Evolutionary conservation across 2,797 vertebrate genomes (phyloP).

Genomic region (Tenualosa thibaudeaui): DNA sequence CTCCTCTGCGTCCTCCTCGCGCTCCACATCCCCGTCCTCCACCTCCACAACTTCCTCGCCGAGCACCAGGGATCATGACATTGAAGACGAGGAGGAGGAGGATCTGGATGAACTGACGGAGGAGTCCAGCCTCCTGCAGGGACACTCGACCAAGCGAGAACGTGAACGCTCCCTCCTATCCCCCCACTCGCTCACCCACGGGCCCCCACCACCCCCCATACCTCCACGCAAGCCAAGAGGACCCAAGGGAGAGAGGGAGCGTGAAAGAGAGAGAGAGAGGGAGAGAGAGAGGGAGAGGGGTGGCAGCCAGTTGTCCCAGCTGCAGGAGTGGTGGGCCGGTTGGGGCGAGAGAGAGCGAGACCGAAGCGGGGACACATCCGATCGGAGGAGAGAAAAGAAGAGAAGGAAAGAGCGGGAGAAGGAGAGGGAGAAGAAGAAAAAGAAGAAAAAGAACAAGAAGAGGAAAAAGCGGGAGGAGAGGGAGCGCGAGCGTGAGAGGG

Average conservation of each 20-base stretch:
- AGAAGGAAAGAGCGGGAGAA: slow-evolving; percentile 78
- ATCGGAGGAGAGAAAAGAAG: slow-evolving; percentile 74
- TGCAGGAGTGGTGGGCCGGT: slow-evolving; percentile 81
- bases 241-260: slow-evolving; percentile 83
- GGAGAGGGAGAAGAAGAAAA: slow-evolving; percentile 72
- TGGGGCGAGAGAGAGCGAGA: slow-evolving; percentile 76
- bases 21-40: slow-evolving; percentile 74
- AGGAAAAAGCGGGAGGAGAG: slow-evolving; percentile 72
- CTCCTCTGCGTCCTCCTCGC: slow-evolving; percentile 70
- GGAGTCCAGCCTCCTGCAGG: slow-evolving; percentile 81
- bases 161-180: slow-evolving; percentile 73
- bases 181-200: slow-evolving; percentile 76
- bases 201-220: slow-evolving; percentile 76
- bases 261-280: slow-evolving; percentile 84
- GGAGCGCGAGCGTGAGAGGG: slow-evolving; percentile 74
- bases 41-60: slow-evolving; percentile 76
- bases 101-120: slow-evolving; percentile 79
- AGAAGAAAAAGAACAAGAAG: slow-evolving; percentile 78
- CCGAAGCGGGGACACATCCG: slow-evolving; percentile 60
- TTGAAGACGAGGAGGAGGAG: slow-evolving; percentile 76
- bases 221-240: slow-evolving; percentile 78
- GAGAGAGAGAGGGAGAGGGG: slow-evolving; percentile 76
- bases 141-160: slow-evolving; percentile 66
- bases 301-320: slow-evolving; percentile 77
- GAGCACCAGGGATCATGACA: slow-evolving; percentile 74